Base-by-base conservation (phyloP, 2,113 vertebrate genomes). In the Campylomormyrus numenius region DNA sequence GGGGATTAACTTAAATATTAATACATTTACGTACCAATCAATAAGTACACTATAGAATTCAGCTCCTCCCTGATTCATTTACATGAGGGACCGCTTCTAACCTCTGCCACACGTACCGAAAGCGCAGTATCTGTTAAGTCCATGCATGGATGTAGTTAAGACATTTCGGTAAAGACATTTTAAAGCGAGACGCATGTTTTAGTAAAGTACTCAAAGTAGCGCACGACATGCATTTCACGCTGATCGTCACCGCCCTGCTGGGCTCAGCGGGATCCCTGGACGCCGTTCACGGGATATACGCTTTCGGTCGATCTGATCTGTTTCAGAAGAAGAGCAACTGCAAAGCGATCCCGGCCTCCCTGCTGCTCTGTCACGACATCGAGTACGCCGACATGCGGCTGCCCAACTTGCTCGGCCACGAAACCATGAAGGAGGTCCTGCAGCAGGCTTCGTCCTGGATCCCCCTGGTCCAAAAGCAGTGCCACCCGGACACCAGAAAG, bases 381-480 rank as follows among this genome's bases (percentile, higher is more conserved):
- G 98, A 99, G 93, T 99, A 99, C 95, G 95, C 96, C 77, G 96
- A 97, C 94, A 99, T 99, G 98, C 94, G 98, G 91, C 96, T 99
- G 90, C 98, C 98, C 92, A 99, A 99, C 95, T 96, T 99, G 90
- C 97, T 99, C 92, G 98, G 98, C 10, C 98, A 99, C 92, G 98
- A 99, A 92, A 98, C 97, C 89, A 97, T 99, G 96, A 97, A 97
- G 88, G 98, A 99, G 92, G 98, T 98, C 86, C 94, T 98, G 94
- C 98, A 99, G 94, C 98, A 99, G 92, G 98, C 98, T 9, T 96
- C 97, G 77, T 97, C 98, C 66, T 99, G 98, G 98, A 98, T 98
- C 93, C 98, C 98, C 4, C 96, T 99, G 91, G 97, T 99, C 42
- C 97, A 98, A 94, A 99, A 99, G 95, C 98, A 97, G 90, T 99